phyloP scores from a whole-genome alignment of 2,113 vertebrate species.

The Brevimyrus niger region DNA sequence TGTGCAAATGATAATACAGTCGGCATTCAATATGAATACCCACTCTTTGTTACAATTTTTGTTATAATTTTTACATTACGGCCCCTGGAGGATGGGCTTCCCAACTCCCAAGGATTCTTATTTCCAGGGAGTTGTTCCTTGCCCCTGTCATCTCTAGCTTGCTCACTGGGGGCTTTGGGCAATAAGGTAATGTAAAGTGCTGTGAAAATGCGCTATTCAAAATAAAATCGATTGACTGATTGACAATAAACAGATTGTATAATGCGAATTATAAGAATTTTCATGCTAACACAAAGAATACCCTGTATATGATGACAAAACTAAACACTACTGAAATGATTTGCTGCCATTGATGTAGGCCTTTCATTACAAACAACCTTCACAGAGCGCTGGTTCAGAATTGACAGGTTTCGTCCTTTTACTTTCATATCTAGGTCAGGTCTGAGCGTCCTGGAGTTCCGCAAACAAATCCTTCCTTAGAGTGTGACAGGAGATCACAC shows the following conservation, averaged over 20 bases:
- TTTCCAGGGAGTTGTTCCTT: background rate
- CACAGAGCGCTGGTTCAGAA: background rate
- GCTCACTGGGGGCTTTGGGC: background rate
- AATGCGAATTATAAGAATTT: background rate
- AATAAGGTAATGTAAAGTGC: background rate
- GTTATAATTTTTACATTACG: background rate
- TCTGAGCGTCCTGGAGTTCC: background rate
- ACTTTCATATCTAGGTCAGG: background rate
- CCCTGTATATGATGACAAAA: background rate
- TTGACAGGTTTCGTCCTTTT: background rate
- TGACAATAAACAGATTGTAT: background rate
- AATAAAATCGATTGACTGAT: background rate
- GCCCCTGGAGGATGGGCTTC: background rate
- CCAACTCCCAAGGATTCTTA: background rate
- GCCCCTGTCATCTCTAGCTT: background rate
- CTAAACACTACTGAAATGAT: constrained; percentile 13
- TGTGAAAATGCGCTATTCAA: background rate
- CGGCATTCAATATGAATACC: background rate
- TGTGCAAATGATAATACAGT: background rate
- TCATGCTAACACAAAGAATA: background rate
- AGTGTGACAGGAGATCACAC: background rate
- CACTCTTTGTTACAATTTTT: background rate
- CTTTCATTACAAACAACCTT: constrained; percentile 14
- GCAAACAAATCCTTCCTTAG: background rate
- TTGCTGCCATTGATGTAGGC: background rate